Base-by-base conservation (phyloP, 1,140 invertebrate genomes). In the Pseudobourletiella spinata region DNA sequence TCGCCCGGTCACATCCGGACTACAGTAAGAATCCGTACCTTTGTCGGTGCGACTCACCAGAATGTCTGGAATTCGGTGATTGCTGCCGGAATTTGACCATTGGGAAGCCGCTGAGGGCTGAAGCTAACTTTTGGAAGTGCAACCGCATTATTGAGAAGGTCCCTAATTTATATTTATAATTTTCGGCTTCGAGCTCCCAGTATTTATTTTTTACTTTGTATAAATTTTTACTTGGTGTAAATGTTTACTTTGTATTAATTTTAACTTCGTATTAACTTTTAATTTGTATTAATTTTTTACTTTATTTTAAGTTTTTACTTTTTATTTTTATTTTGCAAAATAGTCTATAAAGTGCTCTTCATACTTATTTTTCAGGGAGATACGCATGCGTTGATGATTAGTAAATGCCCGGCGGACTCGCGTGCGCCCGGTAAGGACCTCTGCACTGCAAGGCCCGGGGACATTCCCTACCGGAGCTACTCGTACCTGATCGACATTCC, bases 401-500 rank as follows among this genome's bases (percentile, higher is more conserved):
- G 67, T 22, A 39, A 55, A 32, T 68, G 67, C 35, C 57, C 52
- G 15, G 24, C 42, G 2, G 30, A 26, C 14, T 28, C 43, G 0
- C 20, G 11, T 8, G 25, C 1, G 26, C n/a, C 29, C 11, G 20
- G 56, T 4, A 51, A n/a, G n/a, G 2, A 30, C 18, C 24, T 68
- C 0, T 68, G 67, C 26, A n/a, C 16, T 35, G 58, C 55, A 11
- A 44, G 43, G 16, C 28, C 48, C 6, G 62, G 43, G 26, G 35
- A 24, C 11, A 48, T 51, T 35, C 24, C 43, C 20, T 18, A 15
- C 3, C 16, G 0, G 3, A 42, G 42, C 8, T 60, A 61, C n/a
- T 51, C 52, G 0, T 65, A 65, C 48, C 28, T 46, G 2, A 1
- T 68, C 20, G 67, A 68, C 43, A 29, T 68, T 18, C 67, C 67